A percentile compares a stretch with the other conserved stretches of the same genome.
These are phyloP conservation scores for Phallusia fumigata DNA, from an alignment of 23 tunicate genomes.

Conservation along the genomic window DNA sequence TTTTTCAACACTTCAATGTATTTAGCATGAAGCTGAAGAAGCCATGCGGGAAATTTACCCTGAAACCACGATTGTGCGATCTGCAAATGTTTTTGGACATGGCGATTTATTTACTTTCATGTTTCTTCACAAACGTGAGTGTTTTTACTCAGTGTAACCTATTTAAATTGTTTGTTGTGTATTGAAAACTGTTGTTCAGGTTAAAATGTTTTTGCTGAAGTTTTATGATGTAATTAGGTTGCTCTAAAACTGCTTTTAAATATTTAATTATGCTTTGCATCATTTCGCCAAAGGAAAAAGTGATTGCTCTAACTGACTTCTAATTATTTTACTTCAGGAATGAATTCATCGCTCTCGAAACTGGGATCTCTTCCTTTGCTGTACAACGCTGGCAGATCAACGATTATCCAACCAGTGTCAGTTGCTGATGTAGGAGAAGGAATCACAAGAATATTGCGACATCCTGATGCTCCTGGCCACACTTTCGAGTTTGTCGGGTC, in stretches of 20 bases:
- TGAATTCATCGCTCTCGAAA: slow-evolving; percentile 2
- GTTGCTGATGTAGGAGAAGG: slow-evolving; percentile 83
- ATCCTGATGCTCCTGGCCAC: slow-evolving; percentile 87
- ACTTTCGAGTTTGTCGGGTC: slow-evolving; percentile 94
- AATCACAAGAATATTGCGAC: slow-evolving; percentile 52
- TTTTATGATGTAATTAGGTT: no score
- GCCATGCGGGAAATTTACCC: slow-evolving; percentile 88
- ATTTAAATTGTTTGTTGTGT: no score
- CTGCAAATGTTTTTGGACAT: slow-evolving; percentile 43
- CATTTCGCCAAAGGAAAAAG: no score
- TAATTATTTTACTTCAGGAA: not conserved
- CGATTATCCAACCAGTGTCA: slow-evolving; percentile 70
- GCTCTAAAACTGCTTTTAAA: no score
- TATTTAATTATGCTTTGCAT: no score
- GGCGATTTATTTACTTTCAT: slow-evolving; percentile 40
- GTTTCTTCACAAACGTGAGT: slow-evolving; percentile 11
- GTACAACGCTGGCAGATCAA: slow-evolving; percentile 69
- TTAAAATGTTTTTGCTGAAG: no score
- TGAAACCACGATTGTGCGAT: slow-evolving; percentile 75
- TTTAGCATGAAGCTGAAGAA: slow-evolving; percentile 60
- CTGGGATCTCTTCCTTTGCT: slow-evolving; percentile 62
- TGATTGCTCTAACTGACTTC: not conserved
- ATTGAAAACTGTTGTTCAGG: no score
- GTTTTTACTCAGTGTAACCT: not conserved
- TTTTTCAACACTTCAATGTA: not conserved